phyloP scores from a whole-genome alignment of 2,888 invertebrate genomes.

The Lottia gigantea region DNA sequence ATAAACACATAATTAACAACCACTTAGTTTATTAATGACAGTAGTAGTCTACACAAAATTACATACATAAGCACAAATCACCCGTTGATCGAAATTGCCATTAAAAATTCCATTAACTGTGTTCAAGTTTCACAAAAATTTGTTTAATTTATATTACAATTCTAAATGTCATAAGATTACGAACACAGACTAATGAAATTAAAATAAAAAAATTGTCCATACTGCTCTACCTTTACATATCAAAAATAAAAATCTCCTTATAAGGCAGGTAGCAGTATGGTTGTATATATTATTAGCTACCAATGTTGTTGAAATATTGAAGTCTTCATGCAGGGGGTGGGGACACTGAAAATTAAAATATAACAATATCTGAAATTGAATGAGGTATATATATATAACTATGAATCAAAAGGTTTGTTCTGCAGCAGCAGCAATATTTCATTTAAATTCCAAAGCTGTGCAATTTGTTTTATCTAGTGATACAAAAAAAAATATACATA shows the following conservation, averaged over 20 bases:
- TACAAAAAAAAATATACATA: no score
- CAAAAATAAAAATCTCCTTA: slow-evolving; percentile 10
- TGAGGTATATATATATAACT: no score
- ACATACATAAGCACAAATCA: slow-evolving; percentile 4
- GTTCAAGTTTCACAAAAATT: neutral
- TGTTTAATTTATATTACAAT: neutral
- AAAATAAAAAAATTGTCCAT: neutral
- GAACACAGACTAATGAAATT: slow-evolving; percentile 3
- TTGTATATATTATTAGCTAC: neutral
- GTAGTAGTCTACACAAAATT: slow-evolving; percentile 11
- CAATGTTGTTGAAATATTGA: slow-evolving; percentile 9
- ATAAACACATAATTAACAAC: slow-evolving; percentile 14
- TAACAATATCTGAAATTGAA: no score
- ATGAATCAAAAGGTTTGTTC: no score
- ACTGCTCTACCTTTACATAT: slow-evolving; percentile 8
- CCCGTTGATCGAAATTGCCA: slow-evolving; percentile 10
- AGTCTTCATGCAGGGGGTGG: neutral
- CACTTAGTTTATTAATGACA: slow-evolving; percentile 25
- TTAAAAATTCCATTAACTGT: slow-evolving; percentile 2
- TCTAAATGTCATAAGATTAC: neutral
- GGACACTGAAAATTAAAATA: no score
- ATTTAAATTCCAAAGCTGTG: no score
- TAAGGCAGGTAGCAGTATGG: neutral
- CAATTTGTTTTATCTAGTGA: no score
- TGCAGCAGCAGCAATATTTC: no score